Conservation (phyloP, 2,888 invertebrate species). For the Pandemis heparana region DNA sequence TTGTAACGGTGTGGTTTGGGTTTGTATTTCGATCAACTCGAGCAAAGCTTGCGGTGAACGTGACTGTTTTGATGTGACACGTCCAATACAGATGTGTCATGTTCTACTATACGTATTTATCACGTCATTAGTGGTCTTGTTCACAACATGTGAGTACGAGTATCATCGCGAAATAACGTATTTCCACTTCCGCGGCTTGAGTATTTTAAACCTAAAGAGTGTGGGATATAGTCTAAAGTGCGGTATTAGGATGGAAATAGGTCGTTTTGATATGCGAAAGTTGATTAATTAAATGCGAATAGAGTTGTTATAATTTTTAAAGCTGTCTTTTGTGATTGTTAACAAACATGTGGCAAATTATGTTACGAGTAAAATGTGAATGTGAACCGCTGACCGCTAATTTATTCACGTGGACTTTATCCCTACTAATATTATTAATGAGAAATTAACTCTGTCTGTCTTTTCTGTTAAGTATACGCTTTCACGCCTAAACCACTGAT, state of each 20-base stretch:
- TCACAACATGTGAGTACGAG: slow-evolving; percentile 4
- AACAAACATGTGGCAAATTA: neutral
- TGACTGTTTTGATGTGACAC: slow-evolving; percentile 32
- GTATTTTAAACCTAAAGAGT: neutral
- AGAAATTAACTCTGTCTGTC: no score
- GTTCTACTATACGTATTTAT: slow-evolving; percentile 29
- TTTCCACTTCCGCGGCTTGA: neutral
- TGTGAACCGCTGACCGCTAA: no score
- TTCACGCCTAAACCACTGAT: no score
- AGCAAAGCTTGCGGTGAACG: slow-evolving; percentile 8
- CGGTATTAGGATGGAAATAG: neutral
- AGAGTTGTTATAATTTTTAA: neutral
- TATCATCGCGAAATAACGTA: neutral
- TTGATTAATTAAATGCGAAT: neutral
- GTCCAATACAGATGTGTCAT: slow-evolving; percentile 16
- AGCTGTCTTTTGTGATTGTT: neutral
- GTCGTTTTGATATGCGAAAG: neutral
- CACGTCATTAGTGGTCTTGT: slow-evolving; percentile 30
- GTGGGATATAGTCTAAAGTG: neutral
- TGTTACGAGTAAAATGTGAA: no score
- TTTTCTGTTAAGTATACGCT: no score
- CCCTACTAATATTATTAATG: no score
- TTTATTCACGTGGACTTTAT: no score
- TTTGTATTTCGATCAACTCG: neutral
- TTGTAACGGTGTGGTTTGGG: neutral